Evolutionary conservation across 1,140 invertebrate species (phyloP).

Genomic region (Heterodera carotae): DNA sequence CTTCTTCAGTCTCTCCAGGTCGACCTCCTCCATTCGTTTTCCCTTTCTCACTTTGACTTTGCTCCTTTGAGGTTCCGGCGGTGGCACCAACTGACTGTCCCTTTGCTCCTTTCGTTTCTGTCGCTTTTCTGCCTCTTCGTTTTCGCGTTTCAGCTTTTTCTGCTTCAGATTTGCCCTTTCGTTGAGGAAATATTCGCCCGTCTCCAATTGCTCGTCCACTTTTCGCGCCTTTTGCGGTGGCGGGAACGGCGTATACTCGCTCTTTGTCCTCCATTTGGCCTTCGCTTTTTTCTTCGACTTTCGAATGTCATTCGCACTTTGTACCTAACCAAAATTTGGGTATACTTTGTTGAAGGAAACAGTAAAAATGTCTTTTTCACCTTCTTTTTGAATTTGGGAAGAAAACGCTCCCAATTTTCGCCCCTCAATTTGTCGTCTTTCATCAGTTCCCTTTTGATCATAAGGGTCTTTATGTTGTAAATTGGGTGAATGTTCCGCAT

Average conservation of each 20-base stretch:
- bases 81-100: conserved; percentile 36
- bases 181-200: conserved; percentile 93
- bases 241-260: conserved; percentile 95
- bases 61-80: conserved; percentile 26
- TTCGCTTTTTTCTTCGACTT: conserved; percentile 79
- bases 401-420: conserved; percentile 94
- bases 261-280: conserved; percentile 74
- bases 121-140: conserved; percentile 22
- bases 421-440: conserved; percentile 84
- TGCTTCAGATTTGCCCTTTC: conserved; percentile 58
- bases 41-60: no score
- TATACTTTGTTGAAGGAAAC: background rate
- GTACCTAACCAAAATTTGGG: conserved; percentile 41
- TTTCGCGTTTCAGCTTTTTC: conserved; percentile 35
- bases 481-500: conserved; percentile 99
- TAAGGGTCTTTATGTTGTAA: conserved; percentile 95
- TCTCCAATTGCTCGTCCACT: conserved; percentile 87
- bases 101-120: conserved; percentile 38
- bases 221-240: conserved; percentile 79
- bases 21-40: conserved; percentile 35
- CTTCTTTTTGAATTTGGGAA: conserved; percentile 92
- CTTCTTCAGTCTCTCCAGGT: conserved; percentile 51
- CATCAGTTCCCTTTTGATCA: conserved; percentile 93
- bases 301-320: conserved; percentile 74
- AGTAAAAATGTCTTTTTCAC: conserved; percentile 64